Conservation (phyloP, 1,140 invertebrate genomes). For the Penaeus japonicus region DNA sequence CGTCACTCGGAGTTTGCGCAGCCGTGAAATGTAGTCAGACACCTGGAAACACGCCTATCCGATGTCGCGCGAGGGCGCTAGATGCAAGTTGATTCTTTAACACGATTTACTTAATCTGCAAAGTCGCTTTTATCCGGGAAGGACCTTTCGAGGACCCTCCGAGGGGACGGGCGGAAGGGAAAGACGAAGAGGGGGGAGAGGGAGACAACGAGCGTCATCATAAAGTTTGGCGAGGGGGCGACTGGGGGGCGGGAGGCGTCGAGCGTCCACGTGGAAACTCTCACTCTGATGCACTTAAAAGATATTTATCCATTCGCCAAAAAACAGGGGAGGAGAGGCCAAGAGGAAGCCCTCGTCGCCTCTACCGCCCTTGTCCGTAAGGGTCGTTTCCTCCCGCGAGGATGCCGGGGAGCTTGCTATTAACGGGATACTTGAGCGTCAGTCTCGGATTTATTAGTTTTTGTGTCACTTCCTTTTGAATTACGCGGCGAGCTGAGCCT, state of each 20-base stretch:
- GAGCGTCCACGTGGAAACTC: not conserved
- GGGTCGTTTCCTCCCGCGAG: not conserved
- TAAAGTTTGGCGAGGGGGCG: no score
- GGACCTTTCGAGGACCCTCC: no score
- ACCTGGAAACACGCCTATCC: not conserved
- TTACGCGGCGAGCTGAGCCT: no score
- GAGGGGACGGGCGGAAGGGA: no score
- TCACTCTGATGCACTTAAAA: conserved; percentile 13
- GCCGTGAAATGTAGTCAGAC: not conserved
- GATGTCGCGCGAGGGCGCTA: not conserved
- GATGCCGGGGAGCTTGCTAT: not conserved
- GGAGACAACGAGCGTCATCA: no score
- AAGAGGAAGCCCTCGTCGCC: not conserved
- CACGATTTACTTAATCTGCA: no score
- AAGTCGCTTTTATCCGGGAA: no score
- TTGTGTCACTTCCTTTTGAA: not conserved
- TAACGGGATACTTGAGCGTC: not conserved
- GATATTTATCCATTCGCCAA: conserved; percentile 6
- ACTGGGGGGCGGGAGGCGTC: no score
- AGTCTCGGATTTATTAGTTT: not conserved
- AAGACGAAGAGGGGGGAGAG: no score
- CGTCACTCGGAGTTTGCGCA: not conserved
- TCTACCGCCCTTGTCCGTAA: not conserved
- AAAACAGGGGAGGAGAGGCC: not conserved
- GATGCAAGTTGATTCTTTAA: no score